Evolutionary conservation across 2,888 invertebrate species (phyloP).

Genomic region (Panzeria rudis): DNA sequence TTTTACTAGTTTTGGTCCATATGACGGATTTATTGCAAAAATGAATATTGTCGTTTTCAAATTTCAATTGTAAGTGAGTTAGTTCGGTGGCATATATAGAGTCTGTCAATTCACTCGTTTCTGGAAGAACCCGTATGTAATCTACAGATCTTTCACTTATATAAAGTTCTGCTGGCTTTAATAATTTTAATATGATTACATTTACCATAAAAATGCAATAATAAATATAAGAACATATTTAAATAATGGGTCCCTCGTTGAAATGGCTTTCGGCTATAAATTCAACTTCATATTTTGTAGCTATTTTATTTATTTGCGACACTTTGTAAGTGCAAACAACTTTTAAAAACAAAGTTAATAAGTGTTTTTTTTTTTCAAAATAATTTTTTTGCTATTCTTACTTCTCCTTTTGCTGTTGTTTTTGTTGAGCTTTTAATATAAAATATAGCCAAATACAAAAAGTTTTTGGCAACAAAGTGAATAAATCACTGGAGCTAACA

Average conservation of each 20-base stretch:
- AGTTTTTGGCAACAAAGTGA: slow-evolving; percentile 64
- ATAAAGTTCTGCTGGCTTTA: too few species aligned
- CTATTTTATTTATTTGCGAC: slow-evolving; percentile 44
- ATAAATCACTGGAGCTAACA: slow-evolving; percentile 69
- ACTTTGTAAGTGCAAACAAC: slow-evolving; percentile 66
- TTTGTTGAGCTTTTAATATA: slow-evolving; percentile 10
- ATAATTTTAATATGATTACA: neutral
- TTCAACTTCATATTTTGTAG: slow-evolving; percentile 29
- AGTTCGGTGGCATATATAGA: too few species aligned
- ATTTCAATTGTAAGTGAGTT: too few species aligned
- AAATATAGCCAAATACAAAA: slow-evolving; percentile 55
- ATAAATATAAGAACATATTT: neutral
- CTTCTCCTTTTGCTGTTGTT: neutral
- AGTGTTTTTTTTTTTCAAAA: slow-evolving; percentile 52
- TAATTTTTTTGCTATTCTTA: slow-evolving; percentile 23
- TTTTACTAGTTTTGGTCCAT: too few species aligned
- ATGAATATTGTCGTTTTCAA: too few species aligned
- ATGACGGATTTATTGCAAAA: too few species aligned
- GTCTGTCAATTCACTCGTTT: too few species aligned
- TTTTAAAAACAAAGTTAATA: slow-evolving; percentile 65
- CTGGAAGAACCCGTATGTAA: too few species aligned
- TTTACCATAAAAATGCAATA: neutral
- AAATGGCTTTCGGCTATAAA: slow-evolving; percentile 32
- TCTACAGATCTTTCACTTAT: too few species aligned
- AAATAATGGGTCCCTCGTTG: slow-evolving; percentile 28